Evolutionary conservation across 2,888 invertebrate genomes (phyloP).

Genomic region (Chymomyza amoena): DNA sequence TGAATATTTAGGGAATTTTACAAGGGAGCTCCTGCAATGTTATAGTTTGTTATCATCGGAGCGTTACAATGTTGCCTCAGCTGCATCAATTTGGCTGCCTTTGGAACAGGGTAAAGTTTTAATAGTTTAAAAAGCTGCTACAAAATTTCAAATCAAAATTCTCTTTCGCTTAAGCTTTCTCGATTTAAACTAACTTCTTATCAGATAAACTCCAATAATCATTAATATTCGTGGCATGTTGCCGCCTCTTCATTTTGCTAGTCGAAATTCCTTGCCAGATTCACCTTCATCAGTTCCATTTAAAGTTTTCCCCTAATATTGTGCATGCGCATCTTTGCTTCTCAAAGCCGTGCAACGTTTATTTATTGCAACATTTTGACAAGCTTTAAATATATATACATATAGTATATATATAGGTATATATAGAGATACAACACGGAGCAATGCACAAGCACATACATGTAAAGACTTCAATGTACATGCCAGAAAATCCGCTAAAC

Average conservation of each 20-base stretch:
- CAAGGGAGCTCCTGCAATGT: no score
- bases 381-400: slow-evolving; percentile 52
- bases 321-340: background rate
- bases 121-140: no score
- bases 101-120: no score
- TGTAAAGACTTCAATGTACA: slow-evolving; percentile 23
- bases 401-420: no score
- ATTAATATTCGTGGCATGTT: background rate
- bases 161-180: background rate
- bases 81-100: no score
- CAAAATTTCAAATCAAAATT: no score
- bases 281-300: background rate
- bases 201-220: background rate
- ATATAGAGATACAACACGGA: background rate
- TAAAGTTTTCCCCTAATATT: background rate
- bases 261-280: background rate
- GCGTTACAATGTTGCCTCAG: no score
- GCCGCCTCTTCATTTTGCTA: background rate
- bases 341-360: slow-evolving; percentile 36
- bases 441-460: background rate
- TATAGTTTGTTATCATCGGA: no score
- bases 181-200: background rate
- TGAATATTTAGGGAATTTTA: no score
- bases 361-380: slow-evolving; percentile 62
- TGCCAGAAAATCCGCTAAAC: slow-evolving; percentile 47